Evolutionary conservation across 2,113 vertebrate species (phyloP).

Genomic region (Noturus placidus): DNA sequence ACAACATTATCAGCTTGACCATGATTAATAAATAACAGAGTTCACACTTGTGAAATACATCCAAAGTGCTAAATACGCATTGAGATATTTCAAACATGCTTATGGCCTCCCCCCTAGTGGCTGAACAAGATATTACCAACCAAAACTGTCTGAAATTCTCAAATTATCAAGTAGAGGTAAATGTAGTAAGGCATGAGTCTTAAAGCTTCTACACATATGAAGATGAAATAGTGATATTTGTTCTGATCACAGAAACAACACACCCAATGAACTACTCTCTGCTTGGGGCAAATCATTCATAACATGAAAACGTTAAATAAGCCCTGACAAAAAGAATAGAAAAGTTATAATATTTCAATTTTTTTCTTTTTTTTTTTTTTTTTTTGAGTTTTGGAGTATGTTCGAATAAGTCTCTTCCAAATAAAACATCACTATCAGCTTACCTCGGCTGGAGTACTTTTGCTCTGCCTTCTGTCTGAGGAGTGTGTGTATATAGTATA

Average conservation of each 20-base stretch:
- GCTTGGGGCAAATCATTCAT: conserved; percentile 20
- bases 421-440: conserved; percentile 44
- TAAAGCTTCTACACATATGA: not conserved
- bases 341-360: conserved; percentile 10
- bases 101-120: conserved; percentile 74
- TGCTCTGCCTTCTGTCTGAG: conserved; percentile 5
- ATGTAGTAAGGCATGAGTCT: not conserved
- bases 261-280: conserved; percentile 10
- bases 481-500: not conserved
- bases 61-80: not conserved
- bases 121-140: conserved; percentile 51
- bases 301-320: conserved; percentile 23
- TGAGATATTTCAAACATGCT: conserved; percentile 48
- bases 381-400: conserved; percentile 29
- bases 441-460: conserved; percentile 17
- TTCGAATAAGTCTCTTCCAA: conserved; percentile 16
- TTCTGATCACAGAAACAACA: conserved; percentile 18
- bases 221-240: not conserved
- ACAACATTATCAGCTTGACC: not conserved
- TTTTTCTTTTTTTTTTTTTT: too few relatives aligned
- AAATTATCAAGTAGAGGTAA: not conserved
- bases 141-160: not conserved
- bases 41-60: not conserved
- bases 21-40: conserved; percentile 28
- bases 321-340: not conserved